Conservation (phyloP, 2,797 vertebrate species). For the Oreochromis grahami region DNA sequence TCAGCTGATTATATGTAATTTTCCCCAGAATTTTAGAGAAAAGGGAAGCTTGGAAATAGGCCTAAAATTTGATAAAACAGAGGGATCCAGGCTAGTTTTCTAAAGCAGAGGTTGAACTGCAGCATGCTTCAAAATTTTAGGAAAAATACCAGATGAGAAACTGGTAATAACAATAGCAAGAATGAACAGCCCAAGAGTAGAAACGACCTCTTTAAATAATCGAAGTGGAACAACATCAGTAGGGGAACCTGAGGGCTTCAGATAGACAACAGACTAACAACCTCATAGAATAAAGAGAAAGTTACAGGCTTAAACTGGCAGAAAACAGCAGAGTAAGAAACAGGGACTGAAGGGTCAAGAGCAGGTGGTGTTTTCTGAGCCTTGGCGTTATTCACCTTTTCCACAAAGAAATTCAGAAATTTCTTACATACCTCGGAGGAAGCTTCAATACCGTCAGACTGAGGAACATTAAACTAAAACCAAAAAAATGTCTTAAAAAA, state of each 20-base stretch:
- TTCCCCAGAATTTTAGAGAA: neutral
- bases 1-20: neutral
- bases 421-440: neutral
- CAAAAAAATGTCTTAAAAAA: neutral
- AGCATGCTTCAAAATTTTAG: neutral
- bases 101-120: neutral
- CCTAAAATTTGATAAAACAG: neutral
- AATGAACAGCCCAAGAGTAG: neutral
- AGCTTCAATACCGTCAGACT: neutral
- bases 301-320: neutral
- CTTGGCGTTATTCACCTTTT: neutral
- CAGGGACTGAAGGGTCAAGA: neutral
- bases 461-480: neutral
- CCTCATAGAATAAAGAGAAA: neutral
- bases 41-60: neutral
- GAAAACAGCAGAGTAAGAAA: neutral
- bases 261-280: neutral
- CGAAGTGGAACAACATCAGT: neutral
- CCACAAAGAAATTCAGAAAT: neutral
- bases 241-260: neutral
- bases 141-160: neutral
- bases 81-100: neutral
- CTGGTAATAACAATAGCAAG: neutral
- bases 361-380: neutral
- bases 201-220: neutral